Percentiles rank a stretch among this genome's conserved stretches.
These are phyloP conservation scores for Pantherophis vulpinus DNA, from an alignment of 2,797 vertebrate species.

Conservation along the genomic window DNA sequence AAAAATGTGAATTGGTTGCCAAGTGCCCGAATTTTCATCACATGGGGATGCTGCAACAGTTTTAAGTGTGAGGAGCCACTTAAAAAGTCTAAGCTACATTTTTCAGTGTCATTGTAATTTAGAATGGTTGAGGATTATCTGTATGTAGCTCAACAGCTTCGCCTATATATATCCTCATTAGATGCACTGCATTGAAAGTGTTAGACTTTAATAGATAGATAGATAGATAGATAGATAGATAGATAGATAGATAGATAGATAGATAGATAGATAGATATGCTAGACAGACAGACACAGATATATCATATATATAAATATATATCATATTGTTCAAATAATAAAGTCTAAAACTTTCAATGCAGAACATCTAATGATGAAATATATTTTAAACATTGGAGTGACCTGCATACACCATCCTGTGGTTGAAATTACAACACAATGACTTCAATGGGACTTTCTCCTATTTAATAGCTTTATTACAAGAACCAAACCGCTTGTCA, in stretches of 20 bases:
- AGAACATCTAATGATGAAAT: not conserved
- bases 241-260: no score
- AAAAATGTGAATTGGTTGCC: no score
- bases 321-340: not conserved
- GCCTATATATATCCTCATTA: not conserved
- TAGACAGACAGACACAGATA: not conserved
- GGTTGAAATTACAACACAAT: not conserved
- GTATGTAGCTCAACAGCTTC: not conserved
- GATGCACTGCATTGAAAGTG: not conserved
- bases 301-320: not conserved
- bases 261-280: not conserved
- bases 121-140: not conserved
- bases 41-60: no score
- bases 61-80: no score
- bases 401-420: not conserved
- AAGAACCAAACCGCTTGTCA: not conserved
- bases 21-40: no score
- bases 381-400: not conserved
- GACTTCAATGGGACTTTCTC: not conserved
- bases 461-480: not conserved
- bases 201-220: no score
- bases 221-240: no score
- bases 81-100: not conserved
- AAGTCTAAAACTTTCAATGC: not conserved
- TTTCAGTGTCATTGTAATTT: not conserved